Percentiles rank a stretch among this genome's conserved stretches.
Evolutionary conservation across 2,113 vertebrate species (phyloP).

Genomic region (Varanus komodoensis): DNA sequence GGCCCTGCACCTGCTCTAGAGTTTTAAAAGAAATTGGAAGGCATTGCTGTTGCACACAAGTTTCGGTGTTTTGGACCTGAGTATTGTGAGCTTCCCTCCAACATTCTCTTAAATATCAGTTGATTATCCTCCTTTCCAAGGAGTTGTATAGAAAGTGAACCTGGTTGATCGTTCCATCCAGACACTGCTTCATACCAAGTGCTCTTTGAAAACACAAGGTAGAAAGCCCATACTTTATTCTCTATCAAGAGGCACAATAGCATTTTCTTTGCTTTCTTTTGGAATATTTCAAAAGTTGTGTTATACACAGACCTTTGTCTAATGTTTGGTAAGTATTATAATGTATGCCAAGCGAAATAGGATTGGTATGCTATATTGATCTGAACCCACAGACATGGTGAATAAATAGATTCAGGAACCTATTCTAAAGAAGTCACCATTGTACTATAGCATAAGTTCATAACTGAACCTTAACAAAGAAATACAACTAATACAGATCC

Average conservation of each 20-base stretch:
- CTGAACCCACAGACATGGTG: conserved; percentile 1
- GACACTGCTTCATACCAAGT: conserved; percentile 48
- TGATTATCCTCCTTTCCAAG: conserved; percentile 58
- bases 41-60: too few relatives aligned
- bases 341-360: neutral
- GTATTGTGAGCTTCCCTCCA: conserved; percentile 44
- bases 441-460: neutral
- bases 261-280: conserved; percentile 40
- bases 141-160: conserved; percentile 59
- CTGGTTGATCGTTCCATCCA: conserved; percentile 62
- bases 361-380: neutral
- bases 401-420: conserved; percentile 5
- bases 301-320: conserved; percentile 32
- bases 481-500: neutral
- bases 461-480: neutral
- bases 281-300: neutral
- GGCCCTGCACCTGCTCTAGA: too few relatives aligned
- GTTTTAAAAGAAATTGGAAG: too few relatives aligned
- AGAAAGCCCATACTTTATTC: conserved; percentile 54
- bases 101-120: conserved; percentile 51
- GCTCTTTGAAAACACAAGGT: conserved; percentile 25
- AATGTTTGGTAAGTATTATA: neutral
- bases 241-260: conserved; percentile 72
- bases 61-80: too few relatives aligned
- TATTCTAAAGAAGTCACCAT: conserved; percentile 14